A percentile compares a stretch with the other conserved stretches of the same genome.
Conservation (phyloP, 2,888 invertebrate species). For the Spisula solida region DNA sequence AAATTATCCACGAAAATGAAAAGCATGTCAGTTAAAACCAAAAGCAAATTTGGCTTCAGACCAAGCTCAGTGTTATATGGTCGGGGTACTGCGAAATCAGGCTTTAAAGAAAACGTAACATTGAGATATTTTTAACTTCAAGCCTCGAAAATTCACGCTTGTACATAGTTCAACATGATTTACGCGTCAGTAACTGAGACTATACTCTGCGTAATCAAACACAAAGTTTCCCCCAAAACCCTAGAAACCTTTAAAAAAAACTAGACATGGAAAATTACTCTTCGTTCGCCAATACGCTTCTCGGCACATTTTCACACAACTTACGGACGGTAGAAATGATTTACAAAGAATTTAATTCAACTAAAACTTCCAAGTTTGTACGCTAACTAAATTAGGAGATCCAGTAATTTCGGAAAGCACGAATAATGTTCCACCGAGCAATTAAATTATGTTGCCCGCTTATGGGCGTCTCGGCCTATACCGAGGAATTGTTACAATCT, state of each 20-base stretch:
- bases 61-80: no score
- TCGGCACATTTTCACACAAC: conserved; percentile 30
- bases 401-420: conserved; percentile 26
- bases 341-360: conserved; percentile 65
- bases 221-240: background rate
- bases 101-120: no score
- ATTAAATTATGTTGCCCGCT: conserved; percentile 38
- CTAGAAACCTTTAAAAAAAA: conserved; percentile 15
- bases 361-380: conserved; percentile 62
- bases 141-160: background rate
- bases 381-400: conserved; percentile 58
- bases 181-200: background rate
- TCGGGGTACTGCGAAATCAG: background rate
- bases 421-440: conserved; percentile 25
- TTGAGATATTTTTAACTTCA: no score
- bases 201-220: background rate
- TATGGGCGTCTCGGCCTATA: conserved; percentile 11
- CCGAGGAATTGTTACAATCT: background rate
- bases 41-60: no score
- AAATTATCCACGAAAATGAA: no score
- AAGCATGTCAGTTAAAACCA: no score
- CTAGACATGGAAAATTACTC: conserved; percentile 22
- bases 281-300: conserved; percentile 28
- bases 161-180: background rate
- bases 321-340: conserved; percentile 45